Percentiles rank a stretch among this genome's conserved stretches.
Evolutionary conservation across 2,888 invertebrate species (phyloP).

Genomic region (Ectemnius lituratus): DNA sequence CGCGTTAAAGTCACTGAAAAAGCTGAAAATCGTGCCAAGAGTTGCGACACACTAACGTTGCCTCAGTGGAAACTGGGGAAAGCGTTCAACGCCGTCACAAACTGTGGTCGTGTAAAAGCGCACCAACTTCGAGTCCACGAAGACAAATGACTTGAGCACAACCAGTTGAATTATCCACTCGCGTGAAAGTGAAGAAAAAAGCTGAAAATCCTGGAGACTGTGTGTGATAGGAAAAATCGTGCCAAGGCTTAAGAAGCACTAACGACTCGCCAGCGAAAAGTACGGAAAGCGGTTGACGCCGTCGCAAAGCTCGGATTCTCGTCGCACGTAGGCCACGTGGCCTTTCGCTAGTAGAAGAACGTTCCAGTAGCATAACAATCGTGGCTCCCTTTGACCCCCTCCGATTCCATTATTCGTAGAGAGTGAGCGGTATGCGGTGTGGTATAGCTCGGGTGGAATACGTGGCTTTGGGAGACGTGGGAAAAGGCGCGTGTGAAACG

Average conservation of each 20-base stretch:
- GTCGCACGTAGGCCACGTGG: conserved; percentile 59
- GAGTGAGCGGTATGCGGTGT: conserved; percentile 25
- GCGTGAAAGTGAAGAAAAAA: not conserved
- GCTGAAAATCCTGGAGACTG: conserved; percentile 14
- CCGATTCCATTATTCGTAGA: conserved; percentile 26
- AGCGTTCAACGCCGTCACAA: too few species aligned
- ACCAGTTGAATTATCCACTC: not conserved
- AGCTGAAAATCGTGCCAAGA: too few species aligned
- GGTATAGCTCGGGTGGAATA: conserved; percentile 42
- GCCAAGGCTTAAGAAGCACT: conserved; percentile 60
- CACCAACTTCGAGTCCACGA: too few species aligned
- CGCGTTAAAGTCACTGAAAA: too few species aligned
- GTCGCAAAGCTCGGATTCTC: conserved; percentile 31
- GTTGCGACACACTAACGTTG: too few species aligned
- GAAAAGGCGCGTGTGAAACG: conserved; percentile 72
- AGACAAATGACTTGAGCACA: too few species aligned
- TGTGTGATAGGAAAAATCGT: conserved; percentile 43
- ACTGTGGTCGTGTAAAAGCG: too few species aligned
- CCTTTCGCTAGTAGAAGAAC: conserved; percentile 41
- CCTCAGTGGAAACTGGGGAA: too few species aligned
- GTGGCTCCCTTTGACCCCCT: conserved; percentile 23
- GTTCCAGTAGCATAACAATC: conserved; percentile 35
- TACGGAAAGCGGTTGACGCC: conserved; percentile 17
- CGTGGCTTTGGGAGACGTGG: conserved; percentile 70
- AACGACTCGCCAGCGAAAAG: conserved; percentile 30